These are phyloP conservation scores for Anguilla anguilla DNA, from an alignment of 2,797 vertebrate species.

Conservation along the genomic window DNA sequence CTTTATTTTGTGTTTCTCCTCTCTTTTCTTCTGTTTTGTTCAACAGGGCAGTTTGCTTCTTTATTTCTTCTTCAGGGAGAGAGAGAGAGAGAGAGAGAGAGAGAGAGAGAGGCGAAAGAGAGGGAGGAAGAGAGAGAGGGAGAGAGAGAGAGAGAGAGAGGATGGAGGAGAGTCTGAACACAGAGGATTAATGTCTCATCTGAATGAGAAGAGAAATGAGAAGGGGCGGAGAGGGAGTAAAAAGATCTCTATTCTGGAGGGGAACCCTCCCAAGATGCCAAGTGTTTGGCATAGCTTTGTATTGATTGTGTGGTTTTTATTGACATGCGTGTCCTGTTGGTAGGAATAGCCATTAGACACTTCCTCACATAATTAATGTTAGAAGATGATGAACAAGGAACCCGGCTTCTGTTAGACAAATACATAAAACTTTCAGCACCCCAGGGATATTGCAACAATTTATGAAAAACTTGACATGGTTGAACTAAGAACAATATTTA, in stretches of 20 bases:
- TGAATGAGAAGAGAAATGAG: slow-evolving; percentile 8
- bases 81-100: slow-evolving; percentile 12
- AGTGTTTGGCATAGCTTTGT: slow-evolving; percentile 12
- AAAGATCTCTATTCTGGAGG: not conserved
- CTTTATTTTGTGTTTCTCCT: not conserved
- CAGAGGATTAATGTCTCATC: slow-evolving; percentile 14
- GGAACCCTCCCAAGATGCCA: not conserved
- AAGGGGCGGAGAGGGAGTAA: not conserved
- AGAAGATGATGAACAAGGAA: not conserved
- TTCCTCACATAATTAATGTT: slow-evolving; percentile 1
- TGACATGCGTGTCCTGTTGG: slow-evolving; percentile 16
- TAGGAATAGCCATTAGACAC: not conserved
- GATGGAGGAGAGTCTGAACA: not conserved
- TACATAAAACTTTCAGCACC: not conserved
- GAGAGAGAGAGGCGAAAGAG: slow-evolving; percentile 10
- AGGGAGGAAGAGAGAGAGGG: not conserved
- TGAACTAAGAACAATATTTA: not conserved
- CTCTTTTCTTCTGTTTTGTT: slow-evolving; percentile 11
- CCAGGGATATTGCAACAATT: not conserved
- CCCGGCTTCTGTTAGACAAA: not conserved
- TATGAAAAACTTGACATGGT: not conserved
- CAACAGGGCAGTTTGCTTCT: slow-evolving; percentile 3
- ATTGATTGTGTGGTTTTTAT: slow-evolving; percentile 16
- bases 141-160: not conserved
- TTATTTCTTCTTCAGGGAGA: not conserved